Evolutionary conservation across 2,113 vertebrate genomes (phyloP).

Genomic region (Eonycteris spelaea): DNA sequence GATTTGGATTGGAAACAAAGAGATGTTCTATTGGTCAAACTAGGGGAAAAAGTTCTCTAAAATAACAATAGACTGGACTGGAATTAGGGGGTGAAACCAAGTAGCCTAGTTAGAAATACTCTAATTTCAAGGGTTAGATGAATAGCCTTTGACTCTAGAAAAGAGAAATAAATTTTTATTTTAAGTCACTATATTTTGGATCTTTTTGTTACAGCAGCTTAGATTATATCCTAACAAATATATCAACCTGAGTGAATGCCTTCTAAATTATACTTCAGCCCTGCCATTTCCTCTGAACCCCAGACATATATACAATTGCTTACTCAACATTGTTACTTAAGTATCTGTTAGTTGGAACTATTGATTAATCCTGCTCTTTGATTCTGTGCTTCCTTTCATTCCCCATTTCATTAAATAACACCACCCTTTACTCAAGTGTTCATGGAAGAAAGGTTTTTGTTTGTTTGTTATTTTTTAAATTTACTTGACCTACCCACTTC

Average conservation of each 20-base stretch:
- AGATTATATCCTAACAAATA: background rate
- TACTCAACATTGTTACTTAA: background rate
- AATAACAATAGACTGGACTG: background rate
- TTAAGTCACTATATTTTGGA: background rate
- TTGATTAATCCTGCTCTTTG: background rate
- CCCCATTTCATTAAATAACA: background rate
- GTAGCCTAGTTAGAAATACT: background rate
- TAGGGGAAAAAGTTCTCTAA: background rate
- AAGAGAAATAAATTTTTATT: background rate
- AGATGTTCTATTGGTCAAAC: background rate
- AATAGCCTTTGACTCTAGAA: background rate
- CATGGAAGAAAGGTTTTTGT: background rate
- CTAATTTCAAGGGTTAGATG: background rate
- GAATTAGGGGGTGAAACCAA: background rate
- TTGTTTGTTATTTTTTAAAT: background rate
- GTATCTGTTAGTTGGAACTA: background rate
- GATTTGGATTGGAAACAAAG: background rate
- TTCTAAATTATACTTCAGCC: background rate
- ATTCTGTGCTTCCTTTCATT: background rate
- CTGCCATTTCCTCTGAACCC: background rate
- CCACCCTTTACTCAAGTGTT: background rate
- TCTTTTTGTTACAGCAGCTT: background rate
- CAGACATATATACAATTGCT: background rate
- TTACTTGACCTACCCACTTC: background rate
- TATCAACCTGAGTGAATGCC: background rate